These are phyloP conservation scores for Geophilus truncorum DNA, from an alignment of 2,888 invertebrate genomes.

Conservation along the genomic window DNA sequence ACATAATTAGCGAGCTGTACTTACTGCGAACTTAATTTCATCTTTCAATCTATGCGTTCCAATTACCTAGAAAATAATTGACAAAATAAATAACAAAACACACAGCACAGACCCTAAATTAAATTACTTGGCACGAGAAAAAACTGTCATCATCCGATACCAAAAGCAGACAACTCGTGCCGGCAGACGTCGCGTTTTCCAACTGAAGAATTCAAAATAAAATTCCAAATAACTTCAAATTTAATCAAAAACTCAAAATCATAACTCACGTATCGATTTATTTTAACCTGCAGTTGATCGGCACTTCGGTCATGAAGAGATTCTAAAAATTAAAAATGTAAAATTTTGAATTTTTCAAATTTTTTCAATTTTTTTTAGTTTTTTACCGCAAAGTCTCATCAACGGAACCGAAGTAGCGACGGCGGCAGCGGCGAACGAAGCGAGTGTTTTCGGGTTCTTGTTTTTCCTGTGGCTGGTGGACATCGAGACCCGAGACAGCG, in stretches of 20 bases:
- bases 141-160: neutral
- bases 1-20: too few species aligned
- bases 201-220: neutral
- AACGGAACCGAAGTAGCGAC: neutral
- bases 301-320: neutral
- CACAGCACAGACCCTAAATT: too few species aligned
- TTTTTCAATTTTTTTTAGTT: neutral
- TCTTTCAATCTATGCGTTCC: neutral
- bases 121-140: constrained; percentile 1
- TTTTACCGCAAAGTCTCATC: neutral
- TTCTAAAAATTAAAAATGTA: neutral
- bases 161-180: neutral
- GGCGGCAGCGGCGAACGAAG: neutral
- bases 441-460: neutral
- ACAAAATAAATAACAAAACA: too few species aligned
- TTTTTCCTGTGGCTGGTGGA: neutral
- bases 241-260: neutral
- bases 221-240: neutral
- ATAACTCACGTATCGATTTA: neutral
- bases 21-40: neutral
- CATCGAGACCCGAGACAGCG: neutral
- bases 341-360: neutral
- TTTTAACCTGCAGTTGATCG: neutral
- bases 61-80: neutral
- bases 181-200: neutral